Conservation (phyloP, 1,140 invertebrate genomes). For the Macrobrachium rosenbergii region DNA sequence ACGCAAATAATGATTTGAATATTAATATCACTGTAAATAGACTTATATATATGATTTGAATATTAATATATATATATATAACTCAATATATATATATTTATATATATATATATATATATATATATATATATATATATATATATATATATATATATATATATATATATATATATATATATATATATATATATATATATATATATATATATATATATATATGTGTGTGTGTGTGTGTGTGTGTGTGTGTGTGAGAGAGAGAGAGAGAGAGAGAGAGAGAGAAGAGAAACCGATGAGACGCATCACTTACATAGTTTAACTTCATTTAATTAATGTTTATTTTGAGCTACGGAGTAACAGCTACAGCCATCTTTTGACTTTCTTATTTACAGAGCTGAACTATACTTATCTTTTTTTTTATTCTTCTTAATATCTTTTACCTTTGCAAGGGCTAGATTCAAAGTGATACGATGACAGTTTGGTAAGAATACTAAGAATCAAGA, state of each 20-base stretch:
- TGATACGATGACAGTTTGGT: too few species aligned
- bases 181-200: conserved; percentile 18
- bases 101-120: conserved; percentile 1
- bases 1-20: not conserved
- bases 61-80: not conserved
- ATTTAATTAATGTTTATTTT: too few species aligned
- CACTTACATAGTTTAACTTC: too few species aligned
- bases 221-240: not conserved
- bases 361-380: too few species aligned
- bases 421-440: too few species aligned
- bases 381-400: too few species aligned
- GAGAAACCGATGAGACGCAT: not conserved
- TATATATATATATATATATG: conserved; percentile 1
- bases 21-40: not conserved
- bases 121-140: not conserved
- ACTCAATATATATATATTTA: not conserved
- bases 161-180: not conserved
- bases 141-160: not conserved
- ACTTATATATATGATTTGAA: not conserved
- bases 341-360: too few species aligned
- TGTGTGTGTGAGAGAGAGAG: not conserved
- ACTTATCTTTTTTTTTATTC: too few species aligned
- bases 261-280: conserved; percentile 7
- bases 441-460: too few species aligned
- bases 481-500: too few species aligned